Percentiles rank a stretch among this genome's conserved stretches.
Conservation (phyloP, 2,888 invertebrate genomes). For the Microdon myrmicae region DNA sequence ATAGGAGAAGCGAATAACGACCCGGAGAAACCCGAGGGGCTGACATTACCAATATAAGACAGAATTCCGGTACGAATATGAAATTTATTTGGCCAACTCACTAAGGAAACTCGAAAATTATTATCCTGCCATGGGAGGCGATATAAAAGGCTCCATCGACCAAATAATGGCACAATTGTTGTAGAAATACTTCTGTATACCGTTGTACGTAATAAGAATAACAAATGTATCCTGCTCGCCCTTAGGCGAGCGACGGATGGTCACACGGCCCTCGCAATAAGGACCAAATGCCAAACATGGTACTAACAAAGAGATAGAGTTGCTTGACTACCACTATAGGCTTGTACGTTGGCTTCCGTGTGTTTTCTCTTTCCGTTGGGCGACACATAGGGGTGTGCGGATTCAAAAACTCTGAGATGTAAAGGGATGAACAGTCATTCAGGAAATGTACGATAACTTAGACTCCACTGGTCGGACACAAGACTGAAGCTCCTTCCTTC, state of each 20-base stretch:
- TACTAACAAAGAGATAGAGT: too few species aligned
- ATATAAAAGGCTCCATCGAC: slow-evolving; percentile 26
- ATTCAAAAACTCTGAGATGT: slow-evolving; percentile 7
- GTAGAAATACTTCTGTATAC: slow-evolving; percentile 25
- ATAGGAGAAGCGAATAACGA: too few species aligned
- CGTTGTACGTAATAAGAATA: slow-evolving; percentile 46
- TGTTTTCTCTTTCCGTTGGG: slow-evolving; percentile 9
- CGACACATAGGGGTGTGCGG: slow-evolving; percentile 9
- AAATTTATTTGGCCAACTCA: slow-evolving; percentile 45
- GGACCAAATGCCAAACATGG: too few species aligned
- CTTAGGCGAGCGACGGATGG: slow-evolving; percentile 5
- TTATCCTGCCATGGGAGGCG: slow-evolving; percentile 30
- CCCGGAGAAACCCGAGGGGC: too few species aligned
- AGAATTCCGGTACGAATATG: slow-evolving; percentile 36
- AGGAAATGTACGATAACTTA: slow-evolving; percentile 49
- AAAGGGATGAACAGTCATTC: slow-evolving; percentile 17
- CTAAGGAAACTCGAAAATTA: slow-evolving; percentile 36
- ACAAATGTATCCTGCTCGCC: slow-evolving; percentile 43
- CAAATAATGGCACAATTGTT: slow-evolving; percentile 35
- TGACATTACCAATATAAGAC: slow-evolving; percentile 33
- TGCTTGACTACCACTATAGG: too few species aligned
- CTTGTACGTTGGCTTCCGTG: slow-evolving; percentile 1
- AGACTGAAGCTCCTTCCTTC: slow-evolving; percentile 6
- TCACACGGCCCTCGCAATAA: too few species aligned
- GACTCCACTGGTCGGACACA: slow-evolving; percentile 24